phyloP scores from a whole-genome alignment of 2,113 vertebrate species.

The Siniperca chuatsi region DNA sequence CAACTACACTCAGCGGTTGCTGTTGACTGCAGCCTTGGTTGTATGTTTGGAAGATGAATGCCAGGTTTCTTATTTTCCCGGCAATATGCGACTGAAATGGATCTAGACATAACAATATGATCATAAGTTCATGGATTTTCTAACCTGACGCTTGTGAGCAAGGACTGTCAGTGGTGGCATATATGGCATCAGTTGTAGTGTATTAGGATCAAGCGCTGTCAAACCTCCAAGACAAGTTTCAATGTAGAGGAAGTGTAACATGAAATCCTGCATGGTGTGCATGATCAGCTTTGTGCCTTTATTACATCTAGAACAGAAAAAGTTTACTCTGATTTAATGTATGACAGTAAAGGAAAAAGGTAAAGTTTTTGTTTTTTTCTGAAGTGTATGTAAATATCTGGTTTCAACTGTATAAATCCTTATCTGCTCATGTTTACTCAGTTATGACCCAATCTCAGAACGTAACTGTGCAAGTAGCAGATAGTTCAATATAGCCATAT shows the following conservation, averaged over 20 bases:
- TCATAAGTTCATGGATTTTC: too few relatives aligned
- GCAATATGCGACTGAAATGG: not conserved
- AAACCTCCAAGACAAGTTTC: not conserved
- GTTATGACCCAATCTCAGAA: not conserved
- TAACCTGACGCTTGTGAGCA: too few relatives aligned
- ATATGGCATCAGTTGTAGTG: not conserved
- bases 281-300: not conserved
- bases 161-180: too few relatives aligned
- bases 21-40: not conserved
- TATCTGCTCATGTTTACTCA: conserved; percentile 1
- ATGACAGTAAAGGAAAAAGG: too few relatives aligned
- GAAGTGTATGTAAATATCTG: too few relatives aligned
- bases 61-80: not conserved
- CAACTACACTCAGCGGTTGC: not conserved
- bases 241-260: not conserved
- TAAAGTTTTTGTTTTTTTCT: too few relatives aligned
- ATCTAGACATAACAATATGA: too few relatives aligned
- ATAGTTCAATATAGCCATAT: conserved; percentile 8
- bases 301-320: not conserved
- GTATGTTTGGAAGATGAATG: not conserved
- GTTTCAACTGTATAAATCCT: not conserved
- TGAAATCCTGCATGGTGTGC: not conserved
- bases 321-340: too few relatives aligned
- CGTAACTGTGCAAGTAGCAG: not conserved
- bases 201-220: not conserved